Base-by-base conservation (phyloP, 1,140 invertebrate species). In the Hermatobates lingyangjiaoensis region DNA sequence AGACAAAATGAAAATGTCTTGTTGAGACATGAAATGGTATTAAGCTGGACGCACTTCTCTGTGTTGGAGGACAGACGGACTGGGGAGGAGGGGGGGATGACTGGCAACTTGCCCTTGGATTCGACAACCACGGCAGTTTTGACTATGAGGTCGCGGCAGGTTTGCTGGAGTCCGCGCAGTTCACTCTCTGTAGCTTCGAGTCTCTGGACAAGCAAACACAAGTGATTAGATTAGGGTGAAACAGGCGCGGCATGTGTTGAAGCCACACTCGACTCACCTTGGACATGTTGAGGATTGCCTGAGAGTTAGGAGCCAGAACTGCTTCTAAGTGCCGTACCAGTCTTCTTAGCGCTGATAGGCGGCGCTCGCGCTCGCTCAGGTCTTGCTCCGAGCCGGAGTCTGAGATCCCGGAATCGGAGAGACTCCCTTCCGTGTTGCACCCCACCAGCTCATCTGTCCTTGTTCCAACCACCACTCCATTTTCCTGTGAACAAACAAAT, bases 181-280 rank as follows among this genome's bases (percentile, higher is more conserved):
- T 89, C 83, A 46, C 74, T 75, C 62, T 87, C 83, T n/a, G 81
- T 80, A 55, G 79, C 74, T 55, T 79, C 79, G 67, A 85, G 78
- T 54, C 78, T 77, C 71, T 79, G 73, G 53, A 65, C 67, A 18
- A 23, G 39, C 38, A 47, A 48, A 56, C 3, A 27, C 14, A 21
- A 18, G 12, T 38, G 7, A 10, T 34, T 10, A 34, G 30, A 10
- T 34, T 34, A 34, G 7, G n/a, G 7, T n/a, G 7, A 34, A n/a
- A n/a, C n/a, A n/a, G n/a, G n/a, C n/a, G n/a, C n/a, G n/a, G n/a
- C n/a, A n/a, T n/a, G n/a, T n/a, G n/a, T n/a, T n/a, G n/a, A n/a
- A n/a, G n/a, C n/a, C n/a, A n/a, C n/a, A n/a, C n/a, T n/a, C n/a
- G 12, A 40, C n/a, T 27, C 56, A 69, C 66, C 60, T 63, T 65